Evolutionary conservation across 2,888 invertebrate species (phyloP), one percentile per base, ranked within the genome.

Genomic region (Meliscaeva auricollis): DNA sequence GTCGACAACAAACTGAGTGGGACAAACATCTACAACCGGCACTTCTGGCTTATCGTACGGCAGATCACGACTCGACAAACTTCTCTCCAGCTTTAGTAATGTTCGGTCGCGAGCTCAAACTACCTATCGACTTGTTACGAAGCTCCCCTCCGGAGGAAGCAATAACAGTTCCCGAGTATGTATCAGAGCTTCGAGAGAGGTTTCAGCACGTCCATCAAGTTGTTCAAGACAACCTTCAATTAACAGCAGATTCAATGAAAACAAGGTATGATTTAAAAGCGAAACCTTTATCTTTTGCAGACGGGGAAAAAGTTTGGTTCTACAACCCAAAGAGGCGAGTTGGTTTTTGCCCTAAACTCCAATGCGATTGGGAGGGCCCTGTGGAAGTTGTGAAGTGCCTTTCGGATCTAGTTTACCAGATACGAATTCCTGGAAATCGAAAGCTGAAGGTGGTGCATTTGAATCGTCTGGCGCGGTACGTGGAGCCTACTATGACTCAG

Each of bases 61-160:
- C 81, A 0, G 58, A 68, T 7, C 87, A 88, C 50, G 79, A 70
- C 17, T 50, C 81, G 4, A 88, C 87, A 3, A 78, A 72, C n/a
- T n/a, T n/a, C n/a, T n/a, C n/a, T n/a, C n/a, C n/a, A n/a, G n/a
- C n/a, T n/a, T n/a, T n/a, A n/a, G n/a, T n/a, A n/a, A n/a, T n/a
- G n/a, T n/a, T n/a, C n/a, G n/a, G n/a, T n/a, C n/a, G n/a, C n/a
- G n/a, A n/a, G n/a, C n/a, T n/a, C 6, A 81, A 83, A 3, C 58
- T 88, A 22, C 88, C 88, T 15, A 50, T 52, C 6, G 87, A 88
- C 48, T 2, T 88, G 1, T 26, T 75, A n/a, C 78, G 87, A 87
- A 89, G 90, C 90, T 87, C 62, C 20, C 62, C 20, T 46, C 52
- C 46, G 20, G 48, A 20, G 2, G 20, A 48, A 20, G 17, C 11